A percentile compares a stretch with the other conserved stretches of the same genome.
Evolutionary conservation across 1,140 invertebrate genomes (phyloP).

Genomic region (Trachymyrmex cornetzi): DNA sequence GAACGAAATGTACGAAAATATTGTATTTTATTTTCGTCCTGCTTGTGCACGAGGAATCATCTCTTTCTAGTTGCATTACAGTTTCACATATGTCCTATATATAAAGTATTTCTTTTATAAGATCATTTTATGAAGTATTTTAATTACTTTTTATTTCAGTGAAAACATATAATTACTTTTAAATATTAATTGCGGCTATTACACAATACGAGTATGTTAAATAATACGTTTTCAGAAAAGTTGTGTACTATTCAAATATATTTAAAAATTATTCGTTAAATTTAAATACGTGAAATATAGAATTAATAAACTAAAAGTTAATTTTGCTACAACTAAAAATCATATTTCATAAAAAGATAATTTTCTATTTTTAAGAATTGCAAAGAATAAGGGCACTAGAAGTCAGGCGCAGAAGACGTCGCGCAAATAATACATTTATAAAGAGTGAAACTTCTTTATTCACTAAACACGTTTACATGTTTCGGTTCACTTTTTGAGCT

Average conservation of each 20-base stretch:
- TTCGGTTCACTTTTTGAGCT: too few species aligned
- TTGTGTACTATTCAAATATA: background rate
- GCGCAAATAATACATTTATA: too few species aligned
- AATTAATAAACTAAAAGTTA: background rate
- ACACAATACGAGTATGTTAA: background rate
- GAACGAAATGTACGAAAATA: background rate
- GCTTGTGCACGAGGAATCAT: conserved; percentile 2
- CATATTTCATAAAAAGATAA: background rate
- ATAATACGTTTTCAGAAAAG: background rate
- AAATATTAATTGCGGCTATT: background rate
- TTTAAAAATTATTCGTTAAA: conserved; percentile 18
- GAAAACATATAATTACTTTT: background rate
- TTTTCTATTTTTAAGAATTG: too few species aligned
- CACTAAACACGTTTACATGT: too few species aligned
- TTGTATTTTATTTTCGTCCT: background rate
- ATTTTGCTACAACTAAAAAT: background rate
- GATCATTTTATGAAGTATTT: background rate
- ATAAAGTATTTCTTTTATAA: conserved; percentile 17
- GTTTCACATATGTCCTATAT: background rate
- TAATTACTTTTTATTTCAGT: conserved; percentile 11
- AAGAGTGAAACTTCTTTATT: too few species aligned
- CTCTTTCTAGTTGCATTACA: background rate
- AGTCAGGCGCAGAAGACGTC: too few species aligned
- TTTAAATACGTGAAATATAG: conserved; percentile 21
- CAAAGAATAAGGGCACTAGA: too few species aligned